Conservation (phyloP, 2,888 invertebrate genomes). For the Cantharis rufa region DNA sequence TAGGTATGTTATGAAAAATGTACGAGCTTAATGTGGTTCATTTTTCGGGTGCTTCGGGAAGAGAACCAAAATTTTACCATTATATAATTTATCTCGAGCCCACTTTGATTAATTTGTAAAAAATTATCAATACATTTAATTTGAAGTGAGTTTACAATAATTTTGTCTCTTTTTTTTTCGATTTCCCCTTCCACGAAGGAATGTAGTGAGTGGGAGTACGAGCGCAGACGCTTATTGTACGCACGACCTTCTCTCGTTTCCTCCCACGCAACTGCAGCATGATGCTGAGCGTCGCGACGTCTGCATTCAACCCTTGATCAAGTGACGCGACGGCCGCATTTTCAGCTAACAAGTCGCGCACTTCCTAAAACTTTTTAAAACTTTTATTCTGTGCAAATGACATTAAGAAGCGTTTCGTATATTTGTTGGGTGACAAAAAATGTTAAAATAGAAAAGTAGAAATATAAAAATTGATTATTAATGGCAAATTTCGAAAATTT, state of each 20-base stretch:
- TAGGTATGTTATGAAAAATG: not conserved
- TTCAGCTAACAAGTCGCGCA: slow-evolving; percentile 12
- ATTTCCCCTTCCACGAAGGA: slow-evolving; percentile 14
- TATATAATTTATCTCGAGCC: not conserved
- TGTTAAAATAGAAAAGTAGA: not conserved
- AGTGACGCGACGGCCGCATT: slow-evolving; percentile 31
- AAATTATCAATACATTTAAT: not conserved
- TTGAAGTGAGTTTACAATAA: not conserved
- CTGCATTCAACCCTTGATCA: slow-evolving; percentile 37
- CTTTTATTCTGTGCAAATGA: slow-evolving; percentile 6
- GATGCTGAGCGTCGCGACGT: slow-evolving; percentile 42
- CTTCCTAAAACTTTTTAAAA: slow-evolving; percentile 15
- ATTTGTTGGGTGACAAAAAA: not conserved
- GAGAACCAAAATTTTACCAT: not conserved
- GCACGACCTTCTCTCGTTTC: slow-evolving; percentile 34
- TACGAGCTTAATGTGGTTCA: not conserved
- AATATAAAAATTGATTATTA: not conserved
- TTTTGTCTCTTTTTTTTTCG: slow-evolving; percentile 24
- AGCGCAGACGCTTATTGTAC: slow-evolving; percentile 40
- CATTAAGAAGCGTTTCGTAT: not conserved
- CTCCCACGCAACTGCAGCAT: slow-evolving; percentile 42
- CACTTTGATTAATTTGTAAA: not conserved
- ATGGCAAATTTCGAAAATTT: not conserved
- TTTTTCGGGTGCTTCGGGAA: not conserved
- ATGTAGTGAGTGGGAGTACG: slow-evolving; percentile 23